Conservation (phyloP, 1,140 invertebrate genomes). For the Drosophila murphyi region DNA sequence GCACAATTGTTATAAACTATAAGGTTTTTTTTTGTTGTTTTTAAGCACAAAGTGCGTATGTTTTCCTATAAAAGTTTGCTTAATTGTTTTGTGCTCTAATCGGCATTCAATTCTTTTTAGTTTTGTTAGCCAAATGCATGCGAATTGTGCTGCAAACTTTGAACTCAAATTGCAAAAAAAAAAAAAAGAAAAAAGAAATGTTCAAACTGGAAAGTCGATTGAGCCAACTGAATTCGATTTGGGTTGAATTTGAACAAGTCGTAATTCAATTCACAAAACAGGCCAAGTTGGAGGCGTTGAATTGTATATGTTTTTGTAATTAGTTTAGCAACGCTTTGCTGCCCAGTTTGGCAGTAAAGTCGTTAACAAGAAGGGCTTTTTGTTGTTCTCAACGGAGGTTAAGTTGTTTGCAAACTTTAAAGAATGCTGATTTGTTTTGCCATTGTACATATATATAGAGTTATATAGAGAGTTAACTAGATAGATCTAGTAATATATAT, state of each 20-base stretch:
- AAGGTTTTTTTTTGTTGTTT: neutral
- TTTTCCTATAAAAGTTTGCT: neutral
- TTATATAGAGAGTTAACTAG: too few relatives aligned
- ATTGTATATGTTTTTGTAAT: neutral
- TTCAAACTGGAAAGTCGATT: slow-evolving; percentile 2
- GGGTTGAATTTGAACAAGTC: neutral
- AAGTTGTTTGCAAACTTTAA: too few relatives aligned
- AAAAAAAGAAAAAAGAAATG: neutral
- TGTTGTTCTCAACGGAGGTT: too few relatives aligned
- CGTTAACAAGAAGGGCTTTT: neutral
- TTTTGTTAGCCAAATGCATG: neutral
- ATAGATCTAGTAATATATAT: too few relatives aligned
- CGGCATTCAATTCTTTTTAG: neutral
- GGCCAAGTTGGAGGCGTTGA: too few relatives aligned
- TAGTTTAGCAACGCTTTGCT: neutral
- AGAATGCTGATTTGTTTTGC: too few relatives aligned
- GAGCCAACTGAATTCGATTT: neutral
- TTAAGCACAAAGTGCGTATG: neutral
- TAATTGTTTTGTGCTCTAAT: neutral
- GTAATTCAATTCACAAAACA: neutral
- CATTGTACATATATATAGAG: too few relatives aligned
- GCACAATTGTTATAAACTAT: neutral
- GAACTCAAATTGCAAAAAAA: neutral
- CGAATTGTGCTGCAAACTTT: neutral
- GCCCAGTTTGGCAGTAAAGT: neutral